These are phyloP conservation scores for Drosophila athabasca DNA, from an alignment of 1,140 invertebrate species.

Conservation along the genomic window DNA sequence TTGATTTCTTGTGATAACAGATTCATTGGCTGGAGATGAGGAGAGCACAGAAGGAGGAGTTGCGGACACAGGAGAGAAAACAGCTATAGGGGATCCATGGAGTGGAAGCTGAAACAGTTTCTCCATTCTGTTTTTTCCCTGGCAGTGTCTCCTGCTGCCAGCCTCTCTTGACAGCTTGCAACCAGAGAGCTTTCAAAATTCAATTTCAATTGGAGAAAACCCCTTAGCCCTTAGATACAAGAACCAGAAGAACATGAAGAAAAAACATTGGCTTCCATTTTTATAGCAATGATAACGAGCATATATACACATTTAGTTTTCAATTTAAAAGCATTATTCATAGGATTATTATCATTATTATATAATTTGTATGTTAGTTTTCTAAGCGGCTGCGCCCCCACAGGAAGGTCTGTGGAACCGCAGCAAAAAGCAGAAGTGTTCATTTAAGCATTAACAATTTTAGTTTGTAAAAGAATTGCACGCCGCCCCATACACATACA, in stretches of 20 bases:
- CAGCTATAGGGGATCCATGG: no score
- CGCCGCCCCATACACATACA: not conserved
- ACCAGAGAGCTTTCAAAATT: constrained; percentile 65
- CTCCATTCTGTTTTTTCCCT: not conserved
- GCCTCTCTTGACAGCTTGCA: constrained; percentile 12
- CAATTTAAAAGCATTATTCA: constrained; percentile 30
- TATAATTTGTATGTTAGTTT: constrained; percentile 42
- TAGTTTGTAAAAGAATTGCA: constrained; percentile 32
- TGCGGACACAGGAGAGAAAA: not conserved
- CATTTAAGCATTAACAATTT: constrained; percentile 62
- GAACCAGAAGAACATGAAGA: constrained; percentile 14
- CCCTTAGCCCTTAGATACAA: constrained; percentile 40
- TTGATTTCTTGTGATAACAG: constrained; percentile 75
- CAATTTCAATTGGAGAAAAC: constrained; percentile 54
- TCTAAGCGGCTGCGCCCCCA: constrained; percentile 25
- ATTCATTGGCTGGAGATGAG: constrained; percentile 42
- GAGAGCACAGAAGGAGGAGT: not conserved
- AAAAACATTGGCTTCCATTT: constrained; percentile 82
- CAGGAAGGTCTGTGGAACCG: not conserved
- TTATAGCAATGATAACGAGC: constrained; percentile 42
- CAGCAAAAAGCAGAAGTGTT: constrained; percentile 62
- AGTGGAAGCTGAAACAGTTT: constrained; percentile 58
- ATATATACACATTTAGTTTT: constrained; percentile 59
- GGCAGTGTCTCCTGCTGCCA: not conserved
- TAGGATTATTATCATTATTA: constrained; percentile 37